These are phyloP conservation scores for Eucera pruinosa DNA, from an alignment of 2,888 invertebrate species.

Conservation along the genomic window DNA sequence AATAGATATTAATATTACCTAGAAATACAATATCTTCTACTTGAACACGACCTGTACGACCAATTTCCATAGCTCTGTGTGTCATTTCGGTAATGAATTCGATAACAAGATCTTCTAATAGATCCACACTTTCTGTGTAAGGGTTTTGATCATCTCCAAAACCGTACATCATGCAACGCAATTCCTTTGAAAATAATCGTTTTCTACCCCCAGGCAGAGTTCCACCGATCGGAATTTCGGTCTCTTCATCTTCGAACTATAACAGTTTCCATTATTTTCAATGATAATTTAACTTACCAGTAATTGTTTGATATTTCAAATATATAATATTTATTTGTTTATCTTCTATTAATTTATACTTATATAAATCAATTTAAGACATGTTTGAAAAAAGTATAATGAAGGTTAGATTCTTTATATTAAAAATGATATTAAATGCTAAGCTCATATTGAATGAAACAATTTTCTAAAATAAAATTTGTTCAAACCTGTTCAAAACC, in stretches of 20 bases:
- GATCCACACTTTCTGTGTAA: conserved; percentile 98
- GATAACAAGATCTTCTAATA: conserved; percentile 98
- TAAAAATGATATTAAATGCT: conserved; percentile 13
- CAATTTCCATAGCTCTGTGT: conserved; percentile 97
- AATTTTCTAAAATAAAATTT: conserved; percentile 1
- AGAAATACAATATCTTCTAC: conserved; percentile 98
- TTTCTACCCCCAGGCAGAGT: conserved; percentile 89
- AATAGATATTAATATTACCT: conserved; percentile 70
- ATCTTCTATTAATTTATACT: no score
- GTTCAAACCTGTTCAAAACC: conserved; percentile 65
- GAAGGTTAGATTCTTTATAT: conserved; percentile 19
- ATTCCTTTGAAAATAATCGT: conserved; percentile 94
- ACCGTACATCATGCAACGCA: conserved; percentile 99
- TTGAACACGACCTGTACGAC: conserved; percentile 97
- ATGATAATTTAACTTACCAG: background rate
- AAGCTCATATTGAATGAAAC: background rate
- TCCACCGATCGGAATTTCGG: conserved; percentile 89
- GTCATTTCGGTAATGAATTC: conserved; percentile 98
- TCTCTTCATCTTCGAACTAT: conserved; percentile 88
- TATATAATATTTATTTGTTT: no score
- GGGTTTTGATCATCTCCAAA: conserved; percentile 99
- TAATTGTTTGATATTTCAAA: background rate
- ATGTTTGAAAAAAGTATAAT: background rate
- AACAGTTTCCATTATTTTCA: conserved; percentile 11
- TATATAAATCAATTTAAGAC: conserved; percentile 1